Base-by-base conservation (phyloP, 2,113 vertebrate species). In the Bubo blakistoni region DNA sequence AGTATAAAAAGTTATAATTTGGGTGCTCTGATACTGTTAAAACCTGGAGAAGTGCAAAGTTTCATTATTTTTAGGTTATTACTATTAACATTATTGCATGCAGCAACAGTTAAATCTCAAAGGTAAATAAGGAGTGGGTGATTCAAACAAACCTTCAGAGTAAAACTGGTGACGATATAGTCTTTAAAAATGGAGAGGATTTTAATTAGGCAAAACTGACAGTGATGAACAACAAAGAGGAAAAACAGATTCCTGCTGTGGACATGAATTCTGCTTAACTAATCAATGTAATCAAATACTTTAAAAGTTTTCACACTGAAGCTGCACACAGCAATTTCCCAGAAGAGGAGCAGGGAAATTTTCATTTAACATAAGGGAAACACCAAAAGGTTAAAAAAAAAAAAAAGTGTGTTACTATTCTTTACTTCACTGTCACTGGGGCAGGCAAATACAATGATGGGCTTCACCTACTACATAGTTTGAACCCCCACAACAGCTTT, bases 181-280 rank as follows among this genome's bases (percentile, higher is more conserved):
- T 46, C 32, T 61, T 84, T 65, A 49, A 92, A 91, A 94, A 62
- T 58, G 10, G 26, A 94, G 14, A 11, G 47, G 27, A 81, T 47
- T 88, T 90, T 79, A 92, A 94, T 72, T 63, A 89, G 61, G 38
- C 51, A 81, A 92, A 90, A 89, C n/a, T 83, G 67, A 85, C 36
- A 93, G 57, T 42, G 58, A 86, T 61, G 32, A 85, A 88, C 36
- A 84, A 62, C 55, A 83, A 89, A 91, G 17, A 84, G 16, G 40
- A 71, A 86, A 72, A 85, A 29, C 9, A 78, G n/a, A 42, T 69
- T 87, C 61, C 52, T 93, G 54, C 58, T 83, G 77, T 32, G 47
- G 49, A 86, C 58, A 51, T 34, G 24, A 79, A 87, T 61, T 94
- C 38, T 90, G 47, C 61, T 92, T 79, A 88, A 96, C 11, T 81